phyloP scores from a whole-genome alignment of 2,888 invertebrate species.

The Busseola fusca region DNA sequence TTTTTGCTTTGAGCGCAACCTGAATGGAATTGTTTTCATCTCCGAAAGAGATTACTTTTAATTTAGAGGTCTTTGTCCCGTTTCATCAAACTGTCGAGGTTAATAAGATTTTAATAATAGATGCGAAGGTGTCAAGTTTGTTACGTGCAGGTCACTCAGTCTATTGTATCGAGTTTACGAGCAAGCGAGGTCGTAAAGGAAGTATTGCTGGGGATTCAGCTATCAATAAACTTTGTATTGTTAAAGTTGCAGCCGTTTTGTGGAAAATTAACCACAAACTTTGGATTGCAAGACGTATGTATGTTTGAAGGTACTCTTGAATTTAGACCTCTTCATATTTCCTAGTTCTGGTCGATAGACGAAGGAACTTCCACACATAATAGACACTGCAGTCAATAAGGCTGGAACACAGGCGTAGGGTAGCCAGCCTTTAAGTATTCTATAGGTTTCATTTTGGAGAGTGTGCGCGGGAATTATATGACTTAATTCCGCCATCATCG shows the following conservation, averaged over 20 bases:
- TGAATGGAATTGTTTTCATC: slow-evolving; percentile 51
- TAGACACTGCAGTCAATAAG: background rate
- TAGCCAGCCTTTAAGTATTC: no score
- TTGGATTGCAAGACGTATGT: slow-evolving; percentile 6
- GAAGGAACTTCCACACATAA: background rate
- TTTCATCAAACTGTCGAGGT: slow-evolving; percentile 65
- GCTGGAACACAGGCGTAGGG: no score
- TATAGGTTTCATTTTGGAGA: no score
- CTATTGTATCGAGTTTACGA: slow-evolving; percentile 55
- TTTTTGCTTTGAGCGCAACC: slow-evolving; percentile 45
- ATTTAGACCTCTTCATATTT: slow-evolving; percentile 8
- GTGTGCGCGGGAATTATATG: no score
- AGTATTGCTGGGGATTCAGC: slow-evolving; percentile 39
- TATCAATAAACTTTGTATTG: slow-evolving; percentile 53
- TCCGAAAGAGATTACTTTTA: slow-evolving; percentile 60
- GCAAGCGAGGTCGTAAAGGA: slow-evolving; percentile 43
- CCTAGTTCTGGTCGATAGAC: background rate
- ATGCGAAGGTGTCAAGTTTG: slow-evolving; percentile 69
- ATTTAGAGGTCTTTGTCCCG: slow-evolving; percentile 63
- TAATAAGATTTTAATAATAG: slow-evolving; percentile 79
- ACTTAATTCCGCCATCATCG: no score
- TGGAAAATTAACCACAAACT: slow-evolving; percentile 18
- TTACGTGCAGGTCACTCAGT: slow-evolving; percentile 45
- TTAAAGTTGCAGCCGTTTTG: slow-evolving; percentile 34
- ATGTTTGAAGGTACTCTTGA: slow-evolving; percentile 3